These are phyloP conservation scores for Luscinia luscinia DNA, from an alignment of 2,797 vertebrate genomes.

Conservation along the genomic window DNA sequence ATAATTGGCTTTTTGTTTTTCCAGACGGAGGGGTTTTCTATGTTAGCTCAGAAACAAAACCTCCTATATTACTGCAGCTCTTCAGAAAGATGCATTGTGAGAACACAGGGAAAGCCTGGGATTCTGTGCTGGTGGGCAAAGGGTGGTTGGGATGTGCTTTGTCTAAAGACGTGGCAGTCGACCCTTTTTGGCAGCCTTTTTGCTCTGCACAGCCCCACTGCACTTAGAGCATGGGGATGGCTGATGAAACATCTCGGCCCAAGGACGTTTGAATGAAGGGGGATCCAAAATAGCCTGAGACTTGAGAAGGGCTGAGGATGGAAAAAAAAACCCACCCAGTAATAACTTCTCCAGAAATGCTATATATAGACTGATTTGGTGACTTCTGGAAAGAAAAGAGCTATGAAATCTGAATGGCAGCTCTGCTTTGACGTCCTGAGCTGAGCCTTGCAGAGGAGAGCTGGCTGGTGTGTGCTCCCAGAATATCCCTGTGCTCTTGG, in stretches of 20 bases:
- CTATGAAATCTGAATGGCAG: not conserved
- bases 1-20: not conserved
- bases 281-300: constrained; percentile 49
- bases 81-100: not conserved
- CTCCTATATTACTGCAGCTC: not conserved
- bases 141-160: not conserved
- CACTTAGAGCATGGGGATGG: rapidly evolving
- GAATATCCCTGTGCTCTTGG: not conserved
- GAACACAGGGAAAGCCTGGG: not conserved
- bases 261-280: not conserved
- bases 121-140: not conserved
- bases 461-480: not conserved
- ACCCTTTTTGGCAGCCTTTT: not conserved
- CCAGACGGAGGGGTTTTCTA: not conserved
- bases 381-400: not conserved
- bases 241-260: not conserved
- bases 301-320: not conserved
- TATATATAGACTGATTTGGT: constrained; percentile 16
- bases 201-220: not conserved
- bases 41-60: not conserved
- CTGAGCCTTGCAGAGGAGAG: not conserved
- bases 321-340: not conserved
- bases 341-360: constrained; percentile 50
- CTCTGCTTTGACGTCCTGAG: not conserved
- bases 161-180: rapidly evolving